Conservation (phyloP, 2,888 invertebrate species). For the Callinectes sapidus region DNA sequence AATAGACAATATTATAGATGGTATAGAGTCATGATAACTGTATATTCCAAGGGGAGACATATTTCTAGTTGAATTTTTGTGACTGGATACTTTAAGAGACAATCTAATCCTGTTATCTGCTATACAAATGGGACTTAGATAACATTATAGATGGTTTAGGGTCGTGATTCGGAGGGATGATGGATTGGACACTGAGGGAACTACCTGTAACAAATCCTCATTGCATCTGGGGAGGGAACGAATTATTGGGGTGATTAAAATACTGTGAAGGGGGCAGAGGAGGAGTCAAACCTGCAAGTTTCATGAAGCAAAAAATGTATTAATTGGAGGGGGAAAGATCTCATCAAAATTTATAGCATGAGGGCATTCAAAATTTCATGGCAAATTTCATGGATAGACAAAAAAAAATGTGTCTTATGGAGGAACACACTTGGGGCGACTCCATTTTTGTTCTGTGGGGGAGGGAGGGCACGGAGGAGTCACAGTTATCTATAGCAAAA, state of each 20-base stretch:
- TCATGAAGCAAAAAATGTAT: neutral
- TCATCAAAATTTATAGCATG: neutral
- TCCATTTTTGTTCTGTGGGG: conserved; percentile 18
- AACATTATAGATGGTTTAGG: neutral
- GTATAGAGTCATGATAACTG: neutral
- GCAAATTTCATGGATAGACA: neutral
- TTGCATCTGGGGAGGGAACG: conserved; percentile 30
- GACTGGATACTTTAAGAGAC: neutral
- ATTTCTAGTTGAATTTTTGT: neutral
- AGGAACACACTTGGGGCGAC: neutral
- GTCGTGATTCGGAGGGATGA: neutral
- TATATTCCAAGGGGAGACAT: neutral
- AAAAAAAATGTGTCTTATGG: neutral
- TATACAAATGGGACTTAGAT: neutral
- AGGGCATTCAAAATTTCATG: conserved; percentile 3
- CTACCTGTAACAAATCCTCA: conserved; percentile 23
- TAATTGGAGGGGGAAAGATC: neutral
- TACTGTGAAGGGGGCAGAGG: neutral
- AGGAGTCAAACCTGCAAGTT: neutral
- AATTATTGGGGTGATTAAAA: neutral
- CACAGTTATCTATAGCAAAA: neutral
- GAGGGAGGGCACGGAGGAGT: neutral
- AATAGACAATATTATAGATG: too few species aligned
- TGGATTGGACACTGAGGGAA: conserved; percentile 7
- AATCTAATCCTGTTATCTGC: neutral